Evolutionary conservation across 2,797 vertebrate genomes (phyloP).

Genomic region (Thripadectes ignobilis): DNA sequence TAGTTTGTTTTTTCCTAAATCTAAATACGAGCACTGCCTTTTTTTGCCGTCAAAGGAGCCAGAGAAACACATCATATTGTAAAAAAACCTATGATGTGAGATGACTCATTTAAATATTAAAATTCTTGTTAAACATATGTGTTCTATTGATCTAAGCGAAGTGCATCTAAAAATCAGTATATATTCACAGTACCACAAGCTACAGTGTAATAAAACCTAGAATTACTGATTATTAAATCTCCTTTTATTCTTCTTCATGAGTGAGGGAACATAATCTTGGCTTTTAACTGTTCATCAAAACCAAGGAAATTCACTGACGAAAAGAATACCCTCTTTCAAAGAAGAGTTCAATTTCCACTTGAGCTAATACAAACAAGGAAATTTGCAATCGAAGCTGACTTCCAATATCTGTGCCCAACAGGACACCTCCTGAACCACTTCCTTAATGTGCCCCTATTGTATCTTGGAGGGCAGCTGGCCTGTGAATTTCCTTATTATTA

Average conservation of each 20-base stretch:
- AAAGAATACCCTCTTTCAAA: conserved; percentile 25
- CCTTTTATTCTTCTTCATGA: background rate
- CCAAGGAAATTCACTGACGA: conserved; percentile 13
- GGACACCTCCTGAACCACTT: conserved; percentile 67
- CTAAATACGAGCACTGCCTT: background rate
- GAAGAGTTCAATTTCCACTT: conserved; percentile 55
- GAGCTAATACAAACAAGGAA: conserved; percentile 74
- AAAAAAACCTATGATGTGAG: background rate
- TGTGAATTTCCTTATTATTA: conserved; percentile 73
- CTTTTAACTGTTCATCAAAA: conserved; percentile 31
- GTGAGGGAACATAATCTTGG: background rate
- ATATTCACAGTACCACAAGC: background rate
- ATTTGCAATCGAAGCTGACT: conserved; percentile 61
- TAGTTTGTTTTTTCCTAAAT: background rate
- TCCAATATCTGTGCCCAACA: conserved; percentile 68
- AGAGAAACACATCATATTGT: background rate
- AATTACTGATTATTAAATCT: conserved; percentile 9
- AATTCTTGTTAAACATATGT: background rate
- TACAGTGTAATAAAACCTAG: background rate
- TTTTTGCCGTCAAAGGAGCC: background rate
- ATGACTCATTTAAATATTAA: background rate
- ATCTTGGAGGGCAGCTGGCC: conserved; percentile 42
- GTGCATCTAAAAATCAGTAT: background rate
- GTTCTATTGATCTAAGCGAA: background rate
- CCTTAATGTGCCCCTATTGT: conserved; percentile 52